These are phyloP conservation scores for Pristionchus arcanus DNA, from an alignment of 2,888 invertebrate genomes.

Conservation along the genomic window DNA sequence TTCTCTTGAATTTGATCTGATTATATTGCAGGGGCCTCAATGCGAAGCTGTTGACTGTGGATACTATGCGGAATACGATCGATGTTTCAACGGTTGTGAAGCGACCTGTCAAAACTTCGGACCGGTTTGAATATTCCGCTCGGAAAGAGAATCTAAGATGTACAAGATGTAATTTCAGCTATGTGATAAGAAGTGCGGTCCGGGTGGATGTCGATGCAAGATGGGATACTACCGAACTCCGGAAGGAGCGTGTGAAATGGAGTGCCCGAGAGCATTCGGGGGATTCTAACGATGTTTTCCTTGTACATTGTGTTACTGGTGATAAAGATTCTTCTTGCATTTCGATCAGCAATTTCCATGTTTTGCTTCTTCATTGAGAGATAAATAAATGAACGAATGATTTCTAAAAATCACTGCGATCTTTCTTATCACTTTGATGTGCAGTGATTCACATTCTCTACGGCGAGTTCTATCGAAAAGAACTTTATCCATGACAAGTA, in stretches of 20 bases:
- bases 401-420: background rate
- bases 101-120: background rate
- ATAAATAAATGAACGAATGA: background rate
- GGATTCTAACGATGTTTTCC: no score
- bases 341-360: no score
- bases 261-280: background rate
- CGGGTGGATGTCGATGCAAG: conserved; percentile 16
- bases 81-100: conserved; percentile 18
- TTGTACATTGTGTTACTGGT: no score
- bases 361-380: background rate
- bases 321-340: no score
- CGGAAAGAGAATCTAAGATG: no score
- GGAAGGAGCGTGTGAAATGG: background rate
- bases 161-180: no score
- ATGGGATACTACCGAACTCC: conserved; percentile 1
- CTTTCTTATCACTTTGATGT: background rate
- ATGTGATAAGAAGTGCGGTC: background rate
- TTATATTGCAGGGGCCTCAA: background rate
- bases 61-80: conserved; percentile 6
- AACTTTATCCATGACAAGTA: background rate
- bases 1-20: no score
- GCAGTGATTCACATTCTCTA: background rate
- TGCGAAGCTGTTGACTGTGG: conserved; percentile 2
- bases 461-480: background rate
- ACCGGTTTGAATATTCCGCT: background rate